Evolutionary conservation across 2,888 invertebrate species (phyloP), one percentile per base, ranked within the genome.

Genomic region (Erannis defoliaria): DNA sequence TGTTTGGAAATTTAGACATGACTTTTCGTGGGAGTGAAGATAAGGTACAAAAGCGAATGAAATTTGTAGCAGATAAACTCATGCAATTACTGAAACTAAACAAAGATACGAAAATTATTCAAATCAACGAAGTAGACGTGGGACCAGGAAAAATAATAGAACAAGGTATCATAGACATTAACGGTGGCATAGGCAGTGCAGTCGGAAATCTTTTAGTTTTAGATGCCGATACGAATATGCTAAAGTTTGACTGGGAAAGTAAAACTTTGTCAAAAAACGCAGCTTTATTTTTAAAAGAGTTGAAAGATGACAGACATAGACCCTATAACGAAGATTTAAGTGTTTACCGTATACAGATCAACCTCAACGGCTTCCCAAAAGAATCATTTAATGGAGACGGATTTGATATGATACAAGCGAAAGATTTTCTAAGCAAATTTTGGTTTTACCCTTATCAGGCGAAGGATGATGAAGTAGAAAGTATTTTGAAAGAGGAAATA

Each of bases 361-460:
- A n/a, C n/a, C n/a, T n/a, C n/a, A n/a, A n/a, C n/a, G n/a, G n/a
- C 16, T 81, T 80, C 46, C 80, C 81, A 14, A 74, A 75, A 63
- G 62, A 69, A 49, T 67, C 64, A 23, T 77, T 81, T 60, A 50
- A 75, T 18, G 67, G 64, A 37, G 70, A 71, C 33, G 63, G 74
- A 53, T 69, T 70, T 49, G 81, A 81, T 45, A 74, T 65, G 57
- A 57, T 51, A 14, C 64, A 71, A 37, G 80, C 76, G n/a, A n/a
- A n/a, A n/a, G n/a, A n/a, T n/a, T n/a, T n/a, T n/a, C n/a, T n/a
- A n/a, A n/a, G n/a, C n/a, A n/a, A n/a, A n/a, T n/a, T n/a, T n/a
- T n/a, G n/a, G n/a, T n/a, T n/a, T n/a, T n/a, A n/a, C n/a, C n/a
- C 81, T n/a, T 69, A 78, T 51, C 82, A 82, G 70, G 75, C 76